A percentile compares a stretch with the other conserved stretches of the same genome.
These are phyloP conservation scores for Catonia carolina DNA, from an alignment of 2,888 invertebrate genomes.

Conservation along the genomic window DNA sequence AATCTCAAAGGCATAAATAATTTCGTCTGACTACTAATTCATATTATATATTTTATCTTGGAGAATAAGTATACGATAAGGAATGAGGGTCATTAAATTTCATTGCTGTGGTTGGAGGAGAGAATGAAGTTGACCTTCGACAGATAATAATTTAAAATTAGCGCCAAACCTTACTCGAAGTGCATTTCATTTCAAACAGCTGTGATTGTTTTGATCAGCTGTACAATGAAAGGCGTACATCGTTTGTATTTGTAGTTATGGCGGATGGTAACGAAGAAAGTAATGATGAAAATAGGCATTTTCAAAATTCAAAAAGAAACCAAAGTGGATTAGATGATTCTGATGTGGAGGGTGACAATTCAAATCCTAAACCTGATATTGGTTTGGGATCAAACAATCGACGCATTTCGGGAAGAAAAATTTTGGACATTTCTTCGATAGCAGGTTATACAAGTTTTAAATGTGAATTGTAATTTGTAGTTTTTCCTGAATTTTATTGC, in stretches of 20 bases:
- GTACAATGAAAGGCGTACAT: background rate
- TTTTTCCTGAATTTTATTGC: no score
- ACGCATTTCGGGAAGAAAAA: constrained; percentile 10
- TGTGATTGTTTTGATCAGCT: constrained; percentile 10
- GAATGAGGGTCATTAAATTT: no score
- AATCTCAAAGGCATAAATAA: no score
- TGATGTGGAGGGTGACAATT: constrained; percentile 22
- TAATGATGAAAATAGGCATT: constrained; percentile 23
- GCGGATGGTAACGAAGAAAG: constrained; percentile 26
- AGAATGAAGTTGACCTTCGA: no score
- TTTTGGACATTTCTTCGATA: constrained; percentile 17
- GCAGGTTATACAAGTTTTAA: constrained; percentile 24
- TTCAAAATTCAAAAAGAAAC: constrained; percentile 20
- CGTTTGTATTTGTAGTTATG: constrained; percentile 20
- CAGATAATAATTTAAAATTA: no score
- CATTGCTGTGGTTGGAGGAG: no score
- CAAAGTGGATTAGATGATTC: constrained; percentile 20
- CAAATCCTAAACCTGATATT: constrained; percentile 25
- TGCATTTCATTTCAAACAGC: no score
- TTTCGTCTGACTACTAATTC: no score
- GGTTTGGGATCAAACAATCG: constrained; percentile 23
- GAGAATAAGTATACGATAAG: no score
- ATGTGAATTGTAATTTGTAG: constrained; percentile 28
- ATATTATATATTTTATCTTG: no score
- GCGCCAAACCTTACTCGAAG: no score